Base-by-base conservation (phyloP, 1,140 invertebrate species). In the Cepaea nemoralis region DNA sequence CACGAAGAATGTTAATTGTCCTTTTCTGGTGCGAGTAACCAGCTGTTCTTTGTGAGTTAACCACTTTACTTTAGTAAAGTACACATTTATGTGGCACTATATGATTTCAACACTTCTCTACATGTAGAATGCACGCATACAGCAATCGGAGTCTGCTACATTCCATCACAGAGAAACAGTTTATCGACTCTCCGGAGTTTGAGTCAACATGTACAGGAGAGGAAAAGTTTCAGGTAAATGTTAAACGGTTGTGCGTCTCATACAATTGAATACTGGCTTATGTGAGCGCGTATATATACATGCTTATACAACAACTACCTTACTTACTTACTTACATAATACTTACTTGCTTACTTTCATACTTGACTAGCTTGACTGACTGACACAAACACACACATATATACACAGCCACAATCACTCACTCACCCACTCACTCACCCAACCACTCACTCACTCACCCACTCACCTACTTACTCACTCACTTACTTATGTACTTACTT, bases 181-280 rank as follows among this genome's bases (percentile, higher is more conserved):
- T 97, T 90, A 91, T 97, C 0, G 96, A 97, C 89, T 97, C 96
- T 0, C 96, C 96, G 0, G 96, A 97, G 92, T 97, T 97, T 87
- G 96, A 97, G 88, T 96, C 95, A 0, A 96, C 95, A 83, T 92
- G 95, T 84, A 94, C 95, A 14, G 90, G 91, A 12, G 96, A 97
- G 85, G 95, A 97, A 87, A 97, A 96, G 91, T 97, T 96, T 91
- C 96, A 97, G 93, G 96, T 96, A 91, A 85, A 80, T 19, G 19
- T 45, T 45, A 19, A n/a, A n/a, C n/a, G n/a, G n/a, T n/a, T n/a
- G n/a, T n/a, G n/a, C n/a, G n/a, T n/a, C n/a, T n/a, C n/a, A n/a
- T n/a, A n/a, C n/a, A n/a, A n/a, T n/a, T n/a, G n/a, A n/a, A n/a
- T n/a, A n/a, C n/a, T n/a, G n/a, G n/a, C n/a, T n/a, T n/a, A n/a